Conservation (phyloP, 1,140 invertebrate genomes). For the Drosophila santomea region DNA sequence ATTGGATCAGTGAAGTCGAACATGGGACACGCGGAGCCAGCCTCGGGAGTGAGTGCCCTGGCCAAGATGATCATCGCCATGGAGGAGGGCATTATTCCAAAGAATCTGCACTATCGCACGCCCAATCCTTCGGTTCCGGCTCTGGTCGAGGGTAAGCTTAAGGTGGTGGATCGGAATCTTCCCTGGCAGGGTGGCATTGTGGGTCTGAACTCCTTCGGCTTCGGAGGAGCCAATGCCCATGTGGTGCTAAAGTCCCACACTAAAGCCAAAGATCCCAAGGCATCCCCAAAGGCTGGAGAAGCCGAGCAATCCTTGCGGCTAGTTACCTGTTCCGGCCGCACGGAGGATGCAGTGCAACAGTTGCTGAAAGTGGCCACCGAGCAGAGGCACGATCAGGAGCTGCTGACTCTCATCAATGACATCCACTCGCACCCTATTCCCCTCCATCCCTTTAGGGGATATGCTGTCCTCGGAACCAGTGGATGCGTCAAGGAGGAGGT, state of each 20-base stretch:
- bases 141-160: slow-evolving; percentile 92
- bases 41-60: slow-evolving; percentile 95
- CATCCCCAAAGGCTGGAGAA: slow-evolving; percentile 77
- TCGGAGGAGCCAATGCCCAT: slow-evolving; percentile 99
- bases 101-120: slow-evolving; percentile 94
- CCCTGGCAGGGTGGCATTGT: slow-evolving; percentile 94
- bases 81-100: slow-evolving; percentile 93
- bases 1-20: slow-evolving; percentile 99
- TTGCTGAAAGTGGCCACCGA: slow-evolving; percentile 88
- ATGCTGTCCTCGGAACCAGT: slow-evolving; percentile 87
- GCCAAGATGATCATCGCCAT: slow-evolving; percentile 96
- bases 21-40: slow-evolving; percentile 98
- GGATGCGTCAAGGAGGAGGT: slow-evolving; percentile 78
- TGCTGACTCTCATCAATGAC: slow-evolving; percentile 91
- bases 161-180: slow-evolving; percentile 92
- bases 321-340: slow-evolving; percentile 92
- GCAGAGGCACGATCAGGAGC: slow-evolving; percentile 89
- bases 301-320: slow-evolving; percentile 87
- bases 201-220: slow-evolving; percentile 98
- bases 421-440: slow-evolving; percentile 89
- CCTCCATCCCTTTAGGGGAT: slow-evolving; percentile 92
- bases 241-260: slow-evolving; percentile 92
- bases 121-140: slow-evolving; percentile 96
- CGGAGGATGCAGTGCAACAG: slow-evolving; percentile 90
- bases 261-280: slow-evolving; percentile 87